Evolutionary conservation across 2,888 invertebrate species (phyloP).

Genomic region (Agonopterix arenella): DNA sequence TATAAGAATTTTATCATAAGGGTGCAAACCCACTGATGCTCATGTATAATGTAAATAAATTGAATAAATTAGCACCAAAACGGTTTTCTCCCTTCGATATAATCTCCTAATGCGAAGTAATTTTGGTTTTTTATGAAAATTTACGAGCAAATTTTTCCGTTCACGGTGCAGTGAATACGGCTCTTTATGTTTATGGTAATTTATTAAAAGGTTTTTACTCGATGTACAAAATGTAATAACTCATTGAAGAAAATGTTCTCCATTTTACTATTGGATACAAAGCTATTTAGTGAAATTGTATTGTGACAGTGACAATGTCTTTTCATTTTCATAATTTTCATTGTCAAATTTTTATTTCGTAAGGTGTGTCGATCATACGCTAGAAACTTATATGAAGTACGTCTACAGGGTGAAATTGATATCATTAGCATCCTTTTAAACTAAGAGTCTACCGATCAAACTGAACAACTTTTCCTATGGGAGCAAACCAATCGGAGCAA

Average conservation of each 20-base stretch:
- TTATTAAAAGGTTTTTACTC: slow-evolving; percentile 43
- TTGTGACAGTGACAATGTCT: too few species aligned
- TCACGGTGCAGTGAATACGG: slow-evolving; percentile 24
- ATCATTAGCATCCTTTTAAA: too few species aligned
- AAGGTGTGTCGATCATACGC: too few species aligned
- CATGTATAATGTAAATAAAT: slow-evolving; percentile 3
- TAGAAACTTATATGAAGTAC: too few species aligned
- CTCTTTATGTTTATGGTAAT: slow-evolving; percentile 46
- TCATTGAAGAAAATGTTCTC: not conserved
- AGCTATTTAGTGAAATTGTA: too few species aligned
- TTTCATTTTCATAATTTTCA: too few species aligned
- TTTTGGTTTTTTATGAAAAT: slow-evolving; percentile 30
- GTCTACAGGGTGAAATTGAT: too few species aligned
- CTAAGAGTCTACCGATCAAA: too few species aligned
- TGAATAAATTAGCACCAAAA: slow-evolving; percentile 9
- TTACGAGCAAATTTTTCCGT: slow-evolving; percentile 22
- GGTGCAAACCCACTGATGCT: not conserved
- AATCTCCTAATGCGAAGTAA: slow-evolving; percentile 35
- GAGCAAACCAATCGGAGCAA: too few species aligned
- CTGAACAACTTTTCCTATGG: too few species aligned
- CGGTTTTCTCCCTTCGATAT: slow-evolving; percentile 11
- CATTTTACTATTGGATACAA: too few species aligned
- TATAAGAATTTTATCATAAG: not conserved
- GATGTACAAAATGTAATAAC: slow-evolving; percentile 9
- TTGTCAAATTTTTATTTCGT: too few species aligned